Evolutionary conservation across 2,113 vertebrate genomes (phyloP).

Genomic region (Anolis sagrei): DNA sequence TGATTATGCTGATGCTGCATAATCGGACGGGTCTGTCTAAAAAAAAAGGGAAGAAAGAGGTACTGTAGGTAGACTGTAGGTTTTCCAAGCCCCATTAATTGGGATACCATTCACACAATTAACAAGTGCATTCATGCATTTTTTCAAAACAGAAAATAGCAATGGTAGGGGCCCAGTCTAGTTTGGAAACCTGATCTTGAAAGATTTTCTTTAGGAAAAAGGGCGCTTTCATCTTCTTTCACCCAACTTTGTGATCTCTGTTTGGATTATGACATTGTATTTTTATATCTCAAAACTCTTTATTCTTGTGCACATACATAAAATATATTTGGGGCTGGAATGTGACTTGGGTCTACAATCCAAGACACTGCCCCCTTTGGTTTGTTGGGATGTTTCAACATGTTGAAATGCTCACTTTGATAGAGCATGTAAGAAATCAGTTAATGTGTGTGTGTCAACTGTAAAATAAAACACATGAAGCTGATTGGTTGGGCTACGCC

Average conservation of each 20-base stretch:
- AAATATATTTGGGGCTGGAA: no score
- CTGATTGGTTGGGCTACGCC: no score
- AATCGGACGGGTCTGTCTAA: background rate
- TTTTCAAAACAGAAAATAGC: background rate
- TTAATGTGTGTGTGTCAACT: no score
- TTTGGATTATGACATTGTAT: background rate
- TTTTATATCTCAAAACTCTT: background rate
- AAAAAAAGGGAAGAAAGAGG: background rate
- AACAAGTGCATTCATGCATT: background rate
- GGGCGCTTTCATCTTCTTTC: background rate
- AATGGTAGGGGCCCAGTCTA: background rate
- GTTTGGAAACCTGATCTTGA: background rate
- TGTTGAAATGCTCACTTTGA: no score
- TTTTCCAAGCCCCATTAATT: background rate
- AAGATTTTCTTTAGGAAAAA: no score
- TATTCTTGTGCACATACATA: no score
- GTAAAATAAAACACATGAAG: no score
- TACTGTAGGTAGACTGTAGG: background rate
- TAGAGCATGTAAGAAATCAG: no score
- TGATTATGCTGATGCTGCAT: background rate
- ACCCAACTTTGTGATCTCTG: background rate
- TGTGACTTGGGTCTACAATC: no score
- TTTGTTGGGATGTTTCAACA: no score
- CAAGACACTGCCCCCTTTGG: no score
- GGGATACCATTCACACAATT: background rate